Base-by-base conservation (phyloP, 2,888 invertebrate genomes). In the Cheilosia impressa region DNA sequence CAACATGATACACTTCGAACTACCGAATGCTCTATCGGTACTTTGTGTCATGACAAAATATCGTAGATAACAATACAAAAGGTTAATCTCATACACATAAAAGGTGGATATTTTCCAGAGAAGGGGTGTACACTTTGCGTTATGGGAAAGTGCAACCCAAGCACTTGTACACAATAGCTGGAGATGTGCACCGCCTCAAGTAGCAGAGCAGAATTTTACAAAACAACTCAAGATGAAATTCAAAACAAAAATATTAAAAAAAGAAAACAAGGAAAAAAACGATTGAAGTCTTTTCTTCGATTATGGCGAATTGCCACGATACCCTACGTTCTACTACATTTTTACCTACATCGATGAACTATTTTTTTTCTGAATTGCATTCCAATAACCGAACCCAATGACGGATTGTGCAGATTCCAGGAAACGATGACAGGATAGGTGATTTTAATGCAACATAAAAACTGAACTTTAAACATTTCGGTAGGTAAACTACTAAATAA, bases 1-100 rank as follows among this genome's bases (percentile, higher is more conserved):
- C 27, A 27, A 24, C 60, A 41, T 41, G 13, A 63, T 47, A 66
- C 52, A 24, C 19, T 55, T 19, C 22, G 22, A 52, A 27, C 41
- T 27, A 69, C 50, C 58, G 27, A 27, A 53, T 43, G 62, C 43
- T 45, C 31, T 50, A 72, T 52, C 72, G 62, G 62, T 73, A 31
- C 34, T 65, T 65, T 47, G 47, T 75, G 47, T 24, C 47, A 45
- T 72, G 43, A 72, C 72, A 62, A 73, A 45, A 63, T 63, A 55
- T 63, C 53, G 45, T 53, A 62, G 53, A 73, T 55, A 63, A 73
- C 62, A 55, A 55, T 5, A 45, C 45, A 45, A 72, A 73, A 63
- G 45, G 34, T 73, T 65, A 45, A 53, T 73, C 55, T 60, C 24
- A 27, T 50, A 24, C 19, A 65, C 31, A 27, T 22, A 31, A 24